Evolutionary conservation across 2,113 vertebrate genomes (phyloP).

Genomic region (Tautogolabrus adspersus): DNA sequence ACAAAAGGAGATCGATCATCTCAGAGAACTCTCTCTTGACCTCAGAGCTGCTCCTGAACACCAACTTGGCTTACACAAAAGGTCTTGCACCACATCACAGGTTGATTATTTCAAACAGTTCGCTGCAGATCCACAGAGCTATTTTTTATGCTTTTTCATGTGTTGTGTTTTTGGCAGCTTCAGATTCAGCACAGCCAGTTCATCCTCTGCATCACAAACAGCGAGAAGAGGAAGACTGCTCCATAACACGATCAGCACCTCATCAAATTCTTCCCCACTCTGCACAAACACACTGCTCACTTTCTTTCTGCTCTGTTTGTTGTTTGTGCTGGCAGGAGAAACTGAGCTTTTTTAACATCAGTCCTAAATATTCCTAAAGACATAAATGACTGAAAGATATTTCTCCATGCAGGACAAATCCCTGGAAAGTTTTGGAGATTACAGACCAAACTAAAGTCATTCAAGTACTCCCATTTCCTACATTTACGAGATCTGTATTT

Average conservation of each 20-base stretch:
- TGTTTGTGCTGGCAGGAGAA: background rate
- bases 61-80: background rate
- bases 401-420: no score
- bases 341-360: background rate
- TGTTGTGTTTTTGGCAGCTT: background rate
- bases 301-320: background rate
- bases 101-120: background rate
- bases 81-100: background rate
- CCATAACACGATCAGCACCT: background rate
- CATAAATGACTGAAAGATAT: background rate
- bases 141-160: background rate
- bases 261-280: background rate
- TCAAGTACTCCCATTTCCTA: no score
- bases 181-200: background rate
- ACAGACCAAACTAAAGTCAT: no score
- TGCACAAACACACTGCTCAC: background rate
- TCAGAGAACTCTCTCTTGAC: no score
- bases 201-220: conserved; percentile 1
- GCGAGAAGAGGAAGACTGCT: background rate
- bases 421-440: no score
- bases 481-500: no score
- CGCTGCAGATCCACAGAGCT: background rate
- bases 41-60: background rate
- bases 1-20: no score
- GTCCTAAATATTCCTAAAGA: background rate